Conservation (phyloP, 2,797 vertebrate species). For the Gymnothorax reevesii region DNA sequence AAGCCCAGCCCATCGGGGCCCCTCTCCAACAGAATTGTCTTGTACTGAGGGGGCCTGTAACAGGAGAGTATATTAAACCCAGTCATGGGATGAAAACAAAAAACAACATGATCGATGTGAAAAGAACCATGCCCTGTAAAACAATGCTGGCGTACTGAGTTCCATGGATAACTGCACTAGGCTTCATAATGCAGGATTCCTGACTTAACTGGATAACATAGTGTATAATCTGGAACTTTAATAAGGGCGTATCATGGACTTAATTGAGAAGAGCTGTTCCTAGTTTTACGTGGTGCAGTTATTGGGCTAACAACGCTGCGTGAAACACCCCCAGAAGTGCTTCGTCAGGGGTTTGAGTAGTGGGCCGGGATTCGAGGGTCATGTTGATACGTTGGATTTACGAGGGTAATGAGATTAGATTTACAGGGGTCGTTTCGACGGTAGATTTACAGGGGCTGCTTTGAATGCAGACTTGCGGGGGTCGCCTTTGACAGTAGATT, state of each 20-base stretch:
- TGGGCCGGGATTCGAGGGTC: not conserved
- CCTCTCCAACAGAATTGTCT: constrained; percentile 86
- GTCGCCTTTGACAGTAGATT: not conserved
- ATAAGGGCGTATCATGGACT: no score
- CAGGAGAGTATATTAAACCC: not conserved
- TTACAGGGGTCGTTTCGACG: not conserved
- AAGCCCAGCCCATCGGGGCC: constrained; percentile 97
- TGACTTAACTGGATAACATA: no score
- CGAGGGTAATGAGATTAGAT: not conserved
- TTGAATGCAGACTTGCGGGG: not conserved
- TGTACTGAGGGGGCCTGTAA: constrained; percentile 90
- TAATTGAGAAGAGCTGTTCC: no score
- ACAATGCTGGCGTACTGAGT: no score
- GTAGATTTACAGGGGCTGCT: no score
- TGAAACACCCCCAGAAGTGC: not conserved
- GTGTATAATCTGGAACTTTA: no score
- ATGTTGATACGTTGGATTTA: not conserved
- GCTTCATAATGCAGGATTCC: no score
- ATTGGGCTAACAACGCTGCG: no score
- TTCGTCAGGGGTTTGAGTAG: not conserved
- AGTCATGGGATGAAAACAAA: not conserved
- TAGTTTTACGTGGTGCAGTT: no score
- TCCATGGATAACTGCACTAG: no score
- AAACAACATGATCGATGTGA: not conserved
- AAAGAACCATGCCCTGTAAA: not conserved